Base-by-base conservation (phyloP, 1,140 invertebrate species). In the Bombyx mandarina region DNA sequence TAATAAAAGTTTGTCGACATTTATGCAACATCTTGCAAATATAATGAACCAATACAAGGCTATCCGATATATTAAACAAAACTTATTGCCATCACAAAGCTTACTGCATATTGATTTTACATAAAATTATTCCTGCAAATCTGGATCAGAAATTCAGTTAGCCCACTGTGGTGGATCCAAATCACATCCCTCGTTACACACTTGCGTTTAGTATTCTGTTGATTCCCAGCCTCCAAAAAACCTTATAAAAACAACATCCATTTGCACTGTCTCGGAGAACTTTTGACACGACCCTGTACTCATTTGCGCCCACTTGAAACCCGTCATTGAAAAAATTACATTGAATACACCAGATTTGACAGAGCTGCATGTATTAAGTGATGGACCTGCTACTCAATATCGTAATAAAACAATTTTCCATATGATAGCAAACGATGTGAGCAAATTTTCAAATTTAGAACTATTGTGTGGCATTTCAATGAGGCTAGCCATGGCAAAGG, bases 61-160 rank as follows among this genome's bases (percentile, higher is more conserved):
- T 9, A 56, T 62, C 46, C 45, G 52, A 54, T 26, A 12, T 10
- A 44, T 65, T 9, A 65, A 65, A 60, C 49, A 59, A 57, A 47
- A 60, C 26, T 43, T 61, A 7, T 43, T 54, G 18, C 46, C 60
- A 10, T 9, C 7, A 18, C 55, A 59, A 18, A 60, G 60, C n/a
- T 54, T 62, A 52, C 60, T 65, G 7, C 58, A 68, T 42, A 61
- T 62, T 46, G 62, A 65, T 26, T 65, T 65, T 45, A 60, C 61
- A 7, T 60, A 67, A 62, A 64, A 63, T 53, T 67, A 64, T 62
- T 47, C 22, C 9, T 65, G 58, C 48, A 68, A 65, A 43, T 68
- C 65, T 57, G 53, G 45, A 10, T 7, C 12, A 48, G 63, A 68
- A 53, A 48, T 65, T 7, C 66, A 68, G 53, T 53, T 63, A 3